Evolutionary conservation across 2,888 invertebrate species (phyloP), one percentile per base, ranked within the genome.

Genomic region (Pyrochroa serraticornis): DNA sequence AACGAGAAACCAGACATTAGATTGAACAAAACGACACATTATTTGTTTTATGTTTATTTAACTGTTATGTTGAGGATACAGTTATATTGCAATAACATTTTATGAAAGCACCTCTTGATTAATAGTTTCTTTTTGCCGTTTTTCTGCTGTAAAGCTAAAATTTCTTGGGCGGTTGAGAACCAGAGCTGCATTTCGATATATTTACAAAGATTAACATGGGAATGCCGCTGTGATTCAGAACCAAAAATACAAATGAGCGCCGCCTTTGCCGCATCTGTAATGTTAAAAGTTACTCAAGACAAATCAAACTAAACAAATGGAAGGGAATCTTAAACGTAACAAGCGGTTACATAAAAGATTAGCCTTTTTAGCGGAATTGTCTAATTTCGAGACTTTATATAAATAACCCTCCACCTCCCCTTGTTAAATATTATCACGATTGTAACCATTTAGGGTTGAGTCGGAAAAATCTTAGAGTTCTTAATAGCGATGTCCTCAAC

Each of bases 201-300:
- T 70, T 53, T 70, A 69, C 69, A 69, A 58, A 45, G 52, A 38
- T 51, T 36, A 52, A 46, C 59, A 63, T 60, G 53, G 63, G 62
- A 78, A 78, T 77, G 77, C 71, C 56, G 65, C 71, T 75, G 69
- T 78, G 78, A 78, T 77, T 76, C 78, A 77, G 70, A 72, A 77
- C 72, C 78, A 56, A 31, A 57, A 66, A 67, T 59, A 56, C 60
- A 62, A 33, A 53, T 51, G 41, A 42, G 51, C 51, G 13, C 14
- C 8, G 13, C 39, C 30, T 34, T 13, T 38, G 41, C 45, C 34
- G 37, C 41, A 49, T 55, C 41, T 48, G 47, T 50, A 57, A 54
- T 54, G 41, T 35, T 22, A 22, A 22, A 22, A 22, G 22, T 22
- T 22, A 22, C 22, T 22, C 22, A 22, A 22, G 22, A 22, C 22